Percentiles rank a stretch among this genome's conserved stretches.
Evolutionary conservation across 2,113 vertebrate species (phyloP).

Genomic region (Meles meles): DNA sequence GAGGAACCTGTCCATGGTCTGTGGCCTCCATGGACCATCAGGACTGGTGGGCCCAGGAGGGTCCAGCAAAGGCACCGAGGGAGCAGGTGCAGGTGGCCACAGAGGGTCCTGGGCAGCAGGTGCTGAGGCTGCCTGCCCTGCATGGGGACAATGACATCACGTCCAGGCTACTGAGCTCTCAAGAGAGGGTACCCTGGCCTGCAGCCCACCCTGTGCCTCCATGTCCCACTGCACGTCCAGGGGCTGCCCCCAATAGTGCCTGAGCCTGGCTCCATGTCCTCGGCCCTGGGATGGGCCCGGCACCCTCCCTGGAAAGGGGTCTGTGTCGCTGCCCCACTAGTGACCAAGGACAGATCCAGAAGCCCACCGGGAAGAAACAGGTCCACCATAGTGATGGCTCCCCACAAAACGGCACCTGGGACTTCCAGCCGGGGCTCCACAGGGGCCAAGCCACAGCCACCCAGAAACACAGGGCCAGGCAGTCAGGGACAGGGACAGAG

Average conservation of each 20-base stretch:
- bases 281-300: neutral
- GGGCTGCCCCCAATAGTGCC: rapidly evolving
- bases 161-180: neutral
- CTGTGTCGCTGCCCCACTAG: neutral
- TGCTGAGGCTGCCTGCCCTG: neutral
- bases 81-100: neutral
- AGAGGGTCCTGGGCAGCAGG: no score
- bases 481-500: neutral
- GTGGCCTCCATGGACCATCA: neutral
- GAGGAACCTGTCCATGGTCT: neutral
- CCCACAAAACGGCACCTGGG: neutral
- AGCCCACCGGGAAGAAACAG: neutral
- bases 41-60: neutral
- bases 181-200: neutral
- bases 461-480: neutral
- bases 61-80: neutral
- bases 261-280: neutral
- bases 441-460: neutral
- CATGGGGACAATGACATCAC: neutral
- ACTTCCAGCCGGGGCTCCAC: neutral
- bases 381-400: neutral
- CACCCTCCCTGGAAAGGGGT: neutral
- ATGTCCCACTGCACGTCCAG: rapidly evolving
- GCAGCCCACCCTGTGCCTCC: neutral
- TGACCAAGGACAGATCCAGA: neutral